A percentile compares a stretch with the other conserved stretches of the same genome.
Conservation (phyloP, 2,888 invertebrate species). For the Phorcus lineatus region DNA sequence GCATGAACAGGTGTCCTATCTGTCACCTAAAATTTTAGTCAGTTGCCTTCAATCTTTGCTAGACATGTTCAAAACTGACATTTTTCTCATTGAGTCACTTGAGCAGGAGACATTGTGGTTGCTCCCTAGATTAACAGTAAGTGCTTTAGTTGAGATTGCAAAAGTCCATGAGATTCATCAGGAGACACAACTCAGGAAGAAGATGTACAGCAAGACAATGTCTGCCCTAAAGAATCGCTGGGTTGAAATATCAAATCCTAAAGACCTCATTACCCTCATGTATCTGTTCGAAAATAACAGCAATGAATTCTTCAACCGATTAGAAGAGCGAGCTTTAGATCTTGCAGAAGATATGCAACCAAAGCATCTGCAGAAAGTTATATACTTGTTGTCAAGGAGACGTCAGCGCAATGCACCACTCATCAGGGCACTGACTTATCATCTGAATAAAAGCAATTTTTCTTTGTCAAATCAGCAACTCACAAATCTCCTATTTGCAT, state of each 20-base stretch:
- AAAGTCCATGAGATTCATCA: constrained; percentile 33
- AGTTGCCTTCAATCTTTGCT: constrained; percentile 29
- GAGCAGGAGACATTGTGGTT: constrained; percentile 36
- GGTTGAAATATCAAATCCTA: constrained; percentile 38
- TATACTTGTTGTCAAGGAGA: constrained; percentile 38
- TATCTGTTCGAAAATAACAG: constrained; percentile 25
- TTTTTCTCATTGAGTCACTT: constrained; percentile 33
- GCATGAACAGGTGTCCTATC: constrained; percentile 23
- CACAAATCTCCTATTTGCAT: constrained; percentile 37
- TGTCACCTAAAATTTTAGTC: constrained; percentile 27
- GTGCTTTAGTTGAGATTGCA: constrained; percentile 25
- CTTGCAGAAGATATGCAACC: constrained; percentile 34
- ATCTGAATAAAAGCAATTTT: constrained; percentile 35
- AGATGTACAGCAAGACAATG: constrained; percentile 22
- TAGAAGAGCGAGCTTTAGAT: constrained; percentile 40
- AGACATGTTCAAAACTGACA: constrained; percentile 29
- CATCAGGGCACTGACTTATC: constrained; percentile 38
- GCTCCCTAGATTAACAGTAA: constrained; percentile 28
- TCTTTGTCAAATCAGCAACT: constrained; percentile 34
- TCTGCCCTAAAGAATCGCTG: constrained; percentile 30
- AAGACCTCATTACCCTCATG: constrained; percentile 40
- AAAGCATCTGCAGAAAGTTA: constrained; percentile 41
- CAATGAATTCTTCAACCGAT: constrained; percentile 20
- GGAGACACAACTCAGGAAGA: constrained; percentile 29
- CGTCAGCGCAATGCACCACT: constrained; percentile 39